Evolutionary conservation across 2,797 vertebrate species (phyloP).

Genomic region (Sardinella longiceps): DNA sequence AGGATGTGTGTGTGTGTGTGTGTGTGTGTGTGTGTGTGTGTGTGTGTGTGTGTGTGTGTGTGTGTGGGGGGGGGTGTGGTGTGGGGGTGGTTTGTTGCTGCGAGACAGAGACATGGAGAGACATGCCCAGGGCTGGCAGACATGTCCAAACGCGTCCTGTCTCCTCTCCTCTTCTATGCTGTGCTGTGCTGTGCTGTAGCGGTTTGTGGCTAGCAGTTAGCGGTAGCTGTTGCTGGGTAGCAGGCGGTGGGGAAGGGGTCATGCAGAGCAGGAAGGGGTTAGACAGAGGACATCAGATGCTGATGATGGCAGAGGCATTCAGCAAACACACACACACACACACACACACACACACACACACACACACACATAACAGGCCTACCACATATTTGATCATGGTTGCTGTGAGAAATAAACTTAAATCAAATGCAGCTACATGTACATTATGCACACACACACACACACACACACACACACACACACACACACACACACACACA

Average conservation of each 20-base stretch:
- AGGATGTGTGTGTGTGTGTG: too few species aligned
- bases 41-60: too few species aligned
- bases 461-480: too few species aligned
- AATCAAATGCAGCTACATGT: background rate
- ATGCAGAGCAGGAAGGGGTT: background rate
- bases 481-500: too few species aligned
- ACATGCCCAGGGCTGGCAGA: slow-evolving; percentile 17
- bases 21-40: background rate
- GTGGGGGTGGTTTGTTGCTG: background rate
- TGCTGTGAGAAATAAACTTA: too few species aligned
- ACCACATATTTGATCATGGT: background rate
- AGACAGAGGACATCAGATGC: slow-evolving; percentile 10
- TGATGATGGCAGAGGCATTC: background rate
- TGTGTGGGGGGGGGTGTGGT: too few species aligned
- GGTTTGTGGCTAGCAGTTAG: background rate
- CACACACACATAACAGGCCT: too few species aligned
- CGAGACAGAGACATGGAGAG: background rate
- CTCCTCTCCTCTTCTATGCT: background rate
- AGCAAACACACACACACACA: background rate
- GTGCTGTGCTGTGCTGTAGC: background rate
- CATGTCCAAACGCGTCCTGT: slow-evolving; percentile 19
- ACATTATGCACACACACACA: background rate
- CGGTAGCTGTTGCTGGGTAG: background rate
- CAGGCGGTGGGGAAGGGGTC: background rate
- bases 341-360: too few species aligned